phyloP scores from a whole-genome alignment of 2,113 vertebrate genomes.

The Oxyura jamaicensis region DNA sequence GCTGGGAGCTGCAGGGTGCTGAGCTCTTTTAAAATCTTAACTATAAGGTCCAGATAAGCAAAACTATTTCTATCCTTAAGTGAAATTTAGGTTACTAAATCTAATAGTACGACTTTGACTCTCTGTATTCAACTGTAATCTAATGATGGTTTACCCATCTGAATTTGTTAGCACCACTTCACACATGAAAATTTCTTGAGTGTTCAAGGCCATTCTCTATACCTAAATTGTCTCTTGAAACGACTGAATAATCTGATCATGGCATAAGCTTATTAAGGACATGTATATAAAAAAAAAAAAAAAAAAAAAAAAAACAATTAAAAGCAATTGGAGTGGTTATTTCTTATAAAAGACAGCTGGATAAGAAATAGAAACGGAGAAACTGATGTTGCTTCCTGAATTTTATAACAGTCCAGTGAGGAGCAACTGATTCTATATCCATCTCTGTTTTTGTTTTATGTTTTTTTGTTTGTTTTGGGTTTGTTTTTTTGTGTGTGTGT shows the following conservation, averaged over 20 bases:
- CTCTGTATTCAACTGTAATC: neutral
- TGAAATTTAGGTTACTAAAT: neutral
- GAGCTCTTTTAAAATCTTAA: neutral
- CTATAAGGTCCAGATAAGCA: neutral
- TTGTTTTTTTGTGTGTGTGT: no score
- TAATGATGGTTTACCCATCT: neutral
- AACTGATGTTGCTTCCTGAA: neutral
- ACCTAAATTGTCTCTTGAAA: neutral
- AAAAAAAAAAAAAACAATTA: neutral
- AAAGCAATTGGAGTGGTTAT: neutral
- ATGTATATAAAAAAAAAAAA: neutral
- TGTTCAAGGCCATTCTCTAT: neutral
- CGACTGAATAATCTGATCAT: neutral
- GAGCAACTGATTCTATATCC: rapidly evolving
- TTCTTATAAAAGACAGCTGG: neutral
- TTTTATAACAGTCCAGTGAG: neutral
- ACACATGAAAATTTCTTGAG: neutral
- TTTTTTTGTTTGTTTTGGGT: no score
- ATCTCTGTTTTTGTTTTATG: neutral
- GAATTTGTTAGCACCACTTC: neutral
- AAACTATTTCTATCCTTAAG: neutral
- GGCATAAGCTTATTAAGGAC: neutral
- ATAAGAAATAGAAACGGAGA: neutral
- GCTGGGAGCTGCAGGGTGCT: neutral
- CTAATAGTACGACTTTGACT: neutral